Evolutionary conservation across 2,797 vertebrate species (phyloP), one percentile per base, ranked within the genome.

Genomic region (Odontamblyopus rebecca): DNA sequence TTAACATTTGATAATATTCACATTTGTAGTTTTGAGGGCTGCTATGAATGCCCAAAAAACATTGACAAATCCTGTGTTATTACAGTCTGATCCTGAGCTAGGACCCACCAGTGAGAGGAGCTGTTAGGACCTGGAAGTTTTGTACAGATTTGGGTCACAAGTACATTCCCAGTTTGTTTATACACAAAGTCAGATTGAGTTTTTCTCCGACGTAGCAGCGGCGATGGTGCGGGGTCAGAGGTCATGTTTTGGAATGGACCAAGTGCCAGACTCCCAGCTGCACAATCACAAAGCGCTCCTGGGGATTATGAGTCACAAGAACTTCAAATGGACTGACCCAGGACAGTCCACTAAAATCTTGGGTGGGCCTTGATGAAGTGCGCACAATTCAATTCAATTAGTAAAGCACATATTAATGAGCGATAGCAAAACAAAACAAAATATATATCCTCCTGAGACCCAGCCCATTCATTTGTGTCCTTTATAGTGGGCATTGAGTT

Each of bases 221-320:
- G 19, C 12, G 44, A 48, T 71, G 61, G 26, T 61, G 69, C 35
- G 60, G 71, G 70, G 18, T 78, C 75, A 71, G 0, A 3, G 62
- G 63, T 56, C 23, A 12, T 85, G 74, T 80, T 85, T 80, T 79
- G 61, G 70, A 80, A 64, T 71, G 48, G 75, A 82, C 76, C 75
- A 76, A 83, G 72, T 56, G 73, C 66, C 85, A 87, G 82, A 81
- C 76, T 35, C 79, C 75, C 82, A 83, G 77, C 82, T 87, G 85
- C 35, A 56, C 65, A 78, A 71, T 75, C 57, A 67, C 69, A 74
- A 73, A 44, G 66, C 76, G 70, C 82, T 83, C 71, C 81, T 56
- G 53, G 69, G 69, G 75, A 83, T 78, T 61, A 73, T 71, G 81
- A 74, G 68, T 77, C 74, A 79, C 9, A 1, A 70, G 63, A 67